These are phyloP conservation scores for Ammodytes dubius DNA, from an alignment of 2,113 vertebrate species.

Conservation along the genomic window DNA sequence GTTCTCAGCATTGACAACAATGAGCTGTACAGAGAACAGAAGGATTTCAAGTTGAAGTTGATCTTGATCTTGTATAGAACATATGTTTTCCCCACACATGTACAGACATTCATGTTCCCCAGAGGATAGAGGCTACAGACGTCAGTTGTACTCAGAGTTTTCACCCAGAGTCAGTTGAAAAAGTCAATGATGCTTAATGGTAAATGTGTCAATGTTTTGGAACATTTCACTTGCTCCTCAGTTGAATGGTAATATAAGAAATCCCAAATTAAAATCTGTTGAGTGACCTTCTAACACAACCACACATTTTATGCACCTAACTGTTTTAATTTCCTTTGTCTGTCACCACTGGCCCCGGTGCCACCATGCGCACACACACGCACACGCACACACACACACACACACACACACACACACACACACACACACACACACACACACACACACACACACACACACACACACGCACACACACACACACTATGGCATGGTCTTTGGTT, in stretches of 20 bases:
- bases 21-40: background rate
- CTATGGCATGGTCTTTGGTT: constrained; percentile 48
- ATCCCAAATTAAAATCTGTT: background rate
- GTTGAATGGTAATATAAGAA: background rate
- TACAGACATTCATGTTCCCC: background rate
- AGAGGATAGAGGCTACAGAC: background rate
- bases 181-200: too few relatives aligned
- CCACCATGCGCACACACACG: constrained; percentile 7
- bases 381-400: constrained; percentile 10
- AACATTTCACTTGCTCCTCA: background rate
- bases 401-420: background rate
- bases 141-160: background rate
- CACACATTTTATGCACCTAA: background rate
- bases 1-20: background rate
- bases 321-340: constrained; percentile 40
- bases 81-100: background rate
- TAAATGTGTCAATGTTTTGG: too few relatives aligned
- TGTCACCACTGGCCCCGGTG: background rate
- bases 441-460: background rate
- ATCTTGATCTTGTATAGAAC: too few relatives aligned
- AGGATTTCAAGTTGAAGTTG: too few relatives aligned
- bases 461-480: constrained; percentile 14
- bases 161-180: too few relatives aligned
- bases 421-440: constrained; percentile 17
- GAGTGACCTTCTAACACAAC: background rate